Evolutionary conservation across 2,797 vertebrate species (phyloP), one percentile per base, ranked within the genome.

Genomic region (Enteromius afrohamiltoni): DNA sequence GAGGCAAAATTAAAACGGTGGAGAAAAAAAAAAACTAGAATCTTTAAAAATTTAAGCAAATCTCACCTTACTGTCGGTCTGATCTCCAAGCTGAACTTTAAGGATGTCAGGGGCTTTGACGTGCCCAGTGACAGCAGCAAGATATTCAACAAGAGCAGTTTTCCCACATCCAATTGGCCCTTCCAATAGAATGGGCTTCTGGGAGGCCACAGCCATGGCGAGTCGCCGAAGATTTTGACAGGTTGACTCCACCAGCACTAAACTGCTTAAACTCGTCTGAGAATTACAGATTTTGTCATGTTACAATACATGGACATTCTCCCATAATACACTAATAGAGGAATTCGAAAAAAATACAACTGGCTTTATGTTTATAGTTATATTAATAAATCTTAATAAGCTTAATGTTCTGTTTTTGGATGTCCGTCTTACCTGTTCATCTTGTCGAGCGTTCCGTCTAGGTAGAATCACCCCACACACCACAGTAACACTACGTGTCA

Each of bases 1-100:
- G 11, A 19, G 16, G 79, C 67, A 51, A 45, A 10, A 23, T 34
- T 42, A 42, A 45, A 45, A 45, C 45, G 14, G 45, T 45, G 45
- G 19, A 55, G 47, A 17, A 17, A 3, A 37, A 47, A 23, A 1
- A 3, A 47, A 45, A 34, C 17, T 37, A 51, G 23, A 26, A 65
- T 11, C 17, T 60, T 58, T 2, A 1, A 11, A 6, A 29, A 76
- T 19, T 42, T 3, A 58, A 10, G 26, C n/a, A 9, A 84, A 51
- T 13, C 83, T 95, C 93, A 99, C 98, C 96, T 99, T 99, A 91
- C 98, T 99, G 89, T 99, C 98, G 0, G 98, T 99, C 83, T 99
- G 98, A 94, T 99, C 98, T 62, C 98, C 98, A 26, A 99, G 96
- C 55, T 99, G 98, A 80, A 99, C 96, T 92, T 99, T 99, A 21